Percentiles rank a stretch among this genome's conserved stretches.
phyloP scores from a whole-genome alignment of 2,113 vertebrate genomes.

The Gorilla gorilla region DNA sequence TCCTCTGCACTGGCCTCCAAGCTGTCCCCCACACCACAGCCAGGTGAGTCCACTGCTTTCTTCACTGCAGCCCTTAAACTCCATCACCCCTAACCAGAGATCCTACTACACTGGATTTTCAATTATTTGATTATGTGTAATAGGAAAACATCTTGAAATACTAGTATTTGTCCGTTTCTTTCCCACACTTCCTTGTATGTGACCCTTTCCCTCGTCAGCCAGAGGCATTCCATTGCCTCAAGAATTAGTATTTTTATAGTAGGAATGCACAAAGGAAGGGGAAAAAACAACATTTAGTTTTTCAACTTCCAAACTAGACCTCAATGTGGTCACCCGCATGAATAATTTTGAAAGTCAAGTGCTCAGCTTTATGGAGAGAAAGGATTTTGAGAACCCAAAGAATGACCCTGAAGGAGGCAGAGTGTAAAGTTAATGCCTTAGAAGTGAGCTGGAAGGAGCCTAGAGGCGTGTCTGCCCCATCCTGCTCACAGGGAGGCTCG shows the following conservation, averaged over 20 bases:
- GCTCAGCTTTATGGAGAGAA: background rate
- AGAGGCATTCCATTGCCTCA: background rate
- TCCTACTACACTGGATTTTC: background rate
- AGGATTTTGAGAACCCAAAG: background rate
- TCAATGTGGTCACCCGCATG: background rate
- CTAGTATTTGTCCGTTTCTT: constrained; percentile 33
- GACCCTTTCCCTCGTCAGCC: background rate
- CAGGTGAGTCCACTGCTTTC: background rate
- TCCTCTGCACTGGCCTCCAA: background rate
- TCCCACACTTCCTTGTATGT: background rate
- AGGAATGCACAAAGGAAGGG: background rate
- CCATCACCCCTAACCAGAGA: background rate
- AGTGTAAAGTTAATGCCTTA: background rate
- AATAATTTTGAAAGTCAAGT: background rate
- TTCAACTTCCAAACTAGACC: background rate
- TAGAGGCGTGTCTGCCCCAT: background rate
- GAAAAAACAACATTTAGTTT: background rate
- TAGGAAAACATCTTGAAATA: constrained; percentile 30
- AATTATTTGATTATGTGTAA: background rate
- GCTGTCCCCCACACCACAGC: background rate
- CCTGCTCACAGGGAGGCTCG: background rate
- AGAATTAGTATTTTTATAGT: background rate
- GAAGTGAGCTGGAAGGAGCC: background rate
- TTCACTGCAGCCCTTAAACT: background rate
- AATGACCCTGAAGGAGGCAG: background rate